These are phyloP conservation scores for Bimastos eiseni DNA, from an alignment of 2,888 invertebrate genomes.

Conservation along the genomic window DNA sequence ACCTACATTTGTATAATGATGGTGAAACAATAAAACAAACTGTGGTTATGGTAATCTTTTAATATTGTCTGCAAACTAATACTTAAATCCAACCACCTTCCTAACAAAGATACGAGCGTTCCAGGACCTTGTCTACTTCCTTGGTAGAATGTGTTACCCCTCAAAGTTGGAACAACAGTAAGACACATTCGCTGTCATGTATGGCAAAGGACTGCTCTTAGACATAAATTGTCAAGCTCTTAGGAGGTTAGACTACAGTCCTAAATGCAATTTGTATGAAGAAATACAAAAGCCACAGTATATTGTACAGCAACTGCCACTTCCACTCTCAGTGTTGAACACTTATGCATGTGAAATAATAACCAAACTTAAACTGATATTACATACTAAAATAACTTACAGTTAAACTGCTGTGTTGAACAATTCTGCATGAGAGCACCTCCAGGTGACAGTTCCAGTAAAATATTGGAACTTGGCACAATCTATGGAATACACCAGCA, in stretches of 20 bases:
- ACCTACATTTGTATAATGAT: too few relatives aligned
- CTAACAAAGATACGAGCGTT: background rate
- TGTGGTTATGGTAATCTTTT: background rate
- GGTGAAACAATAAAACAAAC: background rate
- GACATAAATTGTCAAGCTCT: too few relatives aligned
- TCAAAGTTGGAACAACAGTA: background rate
- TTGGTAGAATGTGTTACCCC: background rate
- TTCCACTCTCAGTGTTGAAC: conserved; percentile 63
- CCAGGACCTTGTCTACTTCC: background rate
- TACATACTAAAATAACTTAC: conserved; percentile 53
- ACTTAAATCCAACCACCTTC: background rate
- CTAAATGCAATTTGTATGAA: too few relatives aligned
- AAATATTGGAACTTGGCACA: conserved; percentile 66
- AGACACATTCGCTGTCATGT: background rate
- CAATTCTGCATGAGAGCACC: conserved; percentile 87
- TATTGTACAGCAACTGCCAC: conserved; percentile 53
- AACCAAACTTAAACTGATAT: background rate
- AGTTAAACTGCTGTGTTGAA: conserved; percentile 59
- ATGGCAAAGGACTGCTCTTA: background rate
- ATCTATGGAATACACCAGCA: conserved; percentile 47
- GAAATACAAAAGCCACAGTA: too few relatives aligned
- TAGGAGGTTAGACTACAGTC: too few relatives aligned
- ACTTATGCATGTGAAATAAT: conserved; percentile 76
- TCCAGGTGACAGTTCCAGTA: conserved; percentile 87
- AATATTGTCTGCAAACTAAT: background rate